A percentile compares a stretch with the other conserved stretches of the same genome.
Conservation (phyloP, 2,888 invertebrate species). For the Harpagoxenus sublaevis region DNA sequence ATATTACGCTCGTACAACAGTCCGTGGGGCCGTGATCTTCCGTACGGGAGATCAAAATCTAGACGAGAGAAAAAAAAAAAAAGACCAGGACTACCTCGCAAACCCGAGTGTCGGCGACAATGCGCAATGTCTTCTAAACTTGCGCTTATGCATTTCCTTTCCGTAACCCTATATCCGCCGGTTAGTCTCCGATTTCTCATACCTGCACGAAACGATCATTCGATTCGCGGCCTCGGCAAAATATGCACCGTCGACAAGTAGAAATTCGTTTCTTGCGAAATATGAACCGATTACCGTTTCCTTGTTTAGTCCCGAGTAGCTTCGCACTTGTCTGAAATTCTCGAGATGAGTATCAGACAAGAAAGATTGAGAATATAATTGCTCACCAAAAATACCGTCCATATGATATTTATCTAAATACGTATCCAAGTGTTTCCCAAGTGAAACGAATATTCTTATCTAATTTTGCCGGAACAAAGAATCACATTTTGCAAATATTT, state of each 20-base stretch:
- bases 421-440: background rate
- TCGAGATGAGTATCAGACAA: background rate
- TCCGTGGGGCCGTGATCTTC: background rate
- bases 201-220: conserved; percentile 74
- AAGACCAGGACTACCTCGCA: background rate
- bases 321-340: background rate
- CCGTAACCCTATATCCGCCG: conserved; percentile 79
- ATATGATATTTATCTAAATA: background rate
- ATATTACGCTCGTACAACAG: background rate
- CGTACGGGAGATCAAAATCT: background rate
- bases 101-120: background rate
- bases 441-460: background rate
- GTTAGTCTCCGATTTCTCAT: conserved; percentile 81
- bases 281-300: conserved; percentile 5
- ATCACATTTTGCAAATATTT: background rate
- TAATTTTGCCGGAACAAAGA: background rate
- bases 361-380: background rate
- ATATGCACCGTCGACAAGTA: conserved; percentile 50
- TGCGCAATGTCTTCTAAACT: background rate
- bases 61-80: background rate
- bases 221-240: conserved; percentile 72
- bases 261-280: conserved; percentile 3
- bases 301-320: background rate
- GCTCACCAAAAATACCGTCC: background rate
- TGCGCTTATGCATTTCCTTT: conserved; percentile 64